phyloP scores from a whole-genome alignment of 2,797 vertebrate genomes.

The Chiroxiphia lanceolata region DNA sequence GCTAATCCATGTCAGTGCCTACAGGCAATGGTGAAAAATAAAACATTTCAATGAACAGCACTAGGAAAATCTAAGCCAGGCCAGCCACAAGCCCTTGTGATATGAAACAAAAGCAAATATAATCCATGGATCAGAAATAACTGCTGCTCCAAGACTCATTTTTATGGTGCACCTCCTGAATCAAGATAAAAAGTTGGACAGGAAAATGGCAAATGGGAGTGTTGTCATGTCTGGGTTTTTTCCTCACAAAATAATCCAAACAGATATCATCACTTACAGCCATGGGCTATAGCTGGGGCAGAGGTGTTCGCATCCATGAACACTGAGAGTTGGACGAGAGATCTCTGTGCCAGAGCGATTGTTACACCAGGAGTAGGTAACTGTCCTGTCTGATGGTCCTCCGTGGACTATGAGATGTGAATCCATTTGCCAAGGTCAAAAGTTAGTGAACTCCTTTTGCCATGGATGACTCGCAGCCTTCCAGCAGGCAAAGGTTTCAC shows the following conservation, averaged over 20 bases:
- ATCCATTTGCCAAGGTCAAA: not conserved
- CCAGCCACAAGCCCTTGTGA: not conserved
- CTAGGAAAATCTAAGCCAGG: constrained; percentile 26
- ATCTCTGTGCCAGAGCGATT: fast-evolving
- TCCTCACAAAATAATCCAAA: not conserved
- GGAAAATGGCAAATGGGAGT: not conserved
- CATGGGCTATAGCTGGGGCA: not conserved
- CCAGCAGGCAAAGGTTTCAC: not conserved
- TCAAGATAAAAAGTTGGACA: not conserved
- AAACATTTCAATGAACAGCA: constrained; percentile 22
- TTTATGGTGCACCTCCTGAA: not conserved
- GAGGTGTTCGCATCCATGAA: fast-evolving
- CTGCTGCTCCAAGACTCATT: not conserved
- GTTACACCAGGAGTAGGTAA: not conserved
- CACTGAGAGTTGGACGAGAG: not conserved
- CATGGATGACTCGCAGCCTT: not conserved
- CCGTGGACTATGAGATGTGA: not conserved
- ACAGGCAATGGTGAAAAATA: constrained; percentile 27
- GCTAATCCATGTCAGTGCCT: constrained; percentile 53
- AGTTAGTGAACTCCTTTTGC: not conserved
- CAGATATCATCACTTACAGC: not conserved
- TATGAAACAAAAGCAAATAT: not conserved
- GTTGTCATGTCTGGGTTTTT: fast-evolving
- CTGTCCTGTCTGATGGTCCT: not conserved
- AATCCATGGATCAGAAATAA: not conserved